Evolutionary conservation across 2,797 vertebrate genomes (phyloP), one percentile per base, ranked within the genome.

Genomic region (Crocidura indochinensis): DNA sequence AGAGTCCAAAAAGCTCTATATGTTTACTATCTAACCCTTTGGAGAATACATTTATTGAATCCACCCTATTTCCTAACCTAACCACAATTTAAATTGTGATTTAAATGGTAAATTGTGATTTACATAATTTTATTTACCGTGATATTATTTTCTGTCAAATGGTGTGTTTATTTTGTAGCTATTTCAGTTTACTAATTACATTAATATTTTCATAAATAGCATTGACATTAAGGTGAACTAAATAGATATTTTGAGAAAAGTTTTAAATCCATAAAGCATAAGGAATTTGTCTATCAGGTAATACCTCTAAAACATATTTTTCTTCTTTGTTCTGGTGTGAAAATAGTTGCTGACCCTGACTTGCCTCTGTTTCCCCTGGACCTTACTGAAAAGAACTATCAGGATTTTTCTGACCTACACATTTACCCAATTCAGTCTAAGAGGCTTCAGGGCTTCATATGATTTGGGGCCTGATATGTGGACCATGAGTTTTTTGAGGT

Each of bases 341-440:
- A 56, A 60, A 49, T 0, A 29, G 71, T 10, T 6, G 17, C 11
- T 72, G 53, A 8, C n/a, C 10, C 26, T 51, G 4, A 68, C 24
- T 46, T 49, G 64, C 2, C 6, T 27, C 74, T 8, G 4, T 12
- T 92, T 74, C 46, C 56, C 51, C 31, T 82, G 53, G 20, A 10
- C 24, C 46, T 19, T 17, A 56, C 10, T 4, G 12, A 1, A 11
- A 26, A 67, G 49, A 19, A 9, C 49, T 85, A 1, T 14, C 29
- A 46, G 64, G 46, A 49, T 20, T 75, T 67, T 73, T 38, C 65
- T 46, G 51, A 10, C 51, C 53, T 62, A 62, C 5, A 15, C 69
- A 91, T 95, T 96, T 97, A 97, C 98, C 95, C 93, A 90, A 88
- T 92, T 90, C 95, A 17, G 90, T 91, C 19, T 74, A 94, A 90